phyloP scores from a whole-genome alignment of 2,113 vertebrate species.

The human region DNA sequence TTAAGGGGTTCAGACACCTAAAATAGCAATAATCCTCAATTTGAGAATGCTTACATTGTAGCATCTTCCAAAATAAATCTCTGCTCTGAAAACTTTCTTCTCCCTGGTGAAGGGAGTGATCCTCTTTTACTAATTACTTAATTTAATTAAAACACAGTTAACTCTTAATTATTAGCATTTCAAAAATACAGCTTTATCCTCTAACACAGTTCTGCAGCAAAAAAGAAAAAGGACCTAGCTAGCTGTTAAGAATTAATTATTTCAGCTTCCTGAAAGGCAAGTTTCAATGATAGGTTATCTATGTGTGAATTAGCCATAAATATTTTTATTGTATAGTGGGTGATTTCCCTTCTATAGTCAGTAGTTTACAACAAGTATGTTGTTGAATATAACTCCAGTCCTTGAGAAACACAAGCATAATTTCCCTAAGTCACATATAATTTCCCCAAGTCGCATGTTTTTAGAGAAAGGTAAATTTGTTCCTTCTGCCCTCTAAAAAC shows the following conservation, averaged over 20 bases:
- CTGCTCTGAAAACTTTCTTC: conserved; percentile 35
- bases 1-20: background rate
- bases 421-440: background rate
- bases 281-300: background rate
- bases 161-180: conserved; percentile 29
- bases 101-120: background rate
- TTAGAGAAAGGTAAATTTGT: background rate
- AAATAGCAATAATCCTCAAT: background rate
- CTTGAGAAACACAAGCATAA: conserved; percentile 44
- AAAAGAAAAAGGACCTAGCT: background rate
- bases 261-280: background rate
- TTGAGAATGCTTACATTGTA: background rate
- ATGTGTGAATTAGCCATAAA: conserved; percentile 21
- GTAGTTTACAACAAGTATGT: background rate
- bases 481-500: background rate
- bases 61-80: background rate
- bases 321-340: conserved; percentile 22
- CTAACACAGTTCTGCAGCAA: conserved; percentile 11
- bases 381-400: background rate
- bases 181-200: conserved; percentile 14
- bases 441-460: conserved; percentile 7
- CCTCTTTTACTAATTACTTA: conserved; percentile 51
- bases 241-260: conserved; percentile 40
- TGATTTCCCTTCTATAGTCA: background rate
- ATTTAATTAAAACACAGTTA: conserved; percentile 45